Evolutionary conservation across 2,113 vertebrate genomes (phyloP), one percentile per base, ranked within the genome.

Genomic region (Tricholaema leucomelas): DNA sequence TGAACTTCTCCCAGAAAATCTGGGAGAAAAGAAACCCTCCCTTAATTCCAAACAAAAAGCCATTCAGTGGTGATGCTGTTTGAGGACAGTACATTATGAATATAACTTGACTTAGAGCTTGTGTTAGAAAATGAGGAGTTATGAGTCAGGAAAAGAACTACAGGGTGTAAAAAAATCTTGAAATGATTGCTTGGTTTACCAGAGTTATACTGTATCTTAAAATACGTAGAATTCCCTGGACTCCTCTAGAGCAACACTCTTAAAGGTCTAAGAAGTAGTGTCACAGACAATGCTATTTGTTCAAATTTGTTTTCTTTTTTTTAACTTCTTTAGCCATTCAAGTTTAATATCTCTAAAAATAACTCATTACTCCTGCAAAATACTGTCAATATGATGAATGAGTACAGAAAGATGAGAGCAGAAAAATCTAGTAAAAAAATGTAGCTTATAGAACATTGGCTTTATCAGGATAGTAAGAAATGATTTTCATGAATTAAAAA

Each of bases 1-100:
- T 82, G 25, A 93, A 77, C 27, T 40, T 73, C 54, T 91, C 69
- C 18, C 70, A 89, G 66, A 58, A 88, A 78, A 77, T 50, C 15
- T 30, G 31, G 9, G 8, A 13, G 5, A 0, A 1, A n/a, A 13
- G 25, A 19, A 74, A 50, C 12, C 17, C 17, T 80, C 61, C 36
- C 65, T 88, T 88, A 72, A 73, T 87, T 88, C 82, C 64, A 94
- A 95, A 90, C 75, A 81, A 88, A 91, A 88, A 15, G n/a, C 72
- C 3, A 0, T 73, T 48, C 75, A 66, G 44, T 2, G 2, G 80
- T 40, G 75, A 86, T 24, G 52, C 15, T 75, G 15, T 80, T 81
- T 74, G 33, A 85, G 66, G 36, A 42, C 19, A 85, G 42, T 50
- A 87, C 3, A 5, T 92, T 90, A 75, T 46, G 13, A 88, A 75